Percentiles rank a stretch among this genome's conserved stretches.
Conservation (phyloP, 2,888 invertebrate species). For the Odontocolon sp. region DNA sequence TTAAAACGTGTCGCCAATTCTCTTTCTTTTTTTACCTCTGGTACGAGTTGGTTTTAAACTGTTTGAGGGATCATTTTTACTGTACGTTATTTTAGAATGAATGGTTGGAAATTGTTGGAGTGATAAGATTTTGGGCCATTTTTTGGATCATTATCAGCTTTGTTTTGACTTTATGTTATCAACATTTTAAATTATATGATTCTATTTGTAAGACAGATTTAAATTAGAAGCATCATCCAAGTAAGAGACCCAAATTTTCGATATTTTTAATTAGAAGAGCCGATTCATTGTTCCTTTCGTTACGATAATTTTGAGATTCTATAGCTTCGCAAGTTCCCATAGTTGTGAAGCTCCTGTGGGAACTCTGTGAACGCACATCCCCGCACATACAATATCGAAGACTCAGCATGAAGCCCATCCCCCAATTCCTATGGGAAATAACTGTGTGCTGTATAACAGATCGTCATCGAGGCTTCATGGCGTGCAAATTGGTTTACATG, state of each 20-base stretch:
- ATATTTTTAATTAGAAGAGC: constrained; percentile 42
- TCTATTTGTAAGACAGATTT: too few species aligned
- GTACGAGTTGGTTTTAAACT: too few species aligned
- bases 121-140: too few species aligned
- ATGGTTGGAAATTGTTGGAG: too few species aligned
- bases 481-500: constrained; percentile 80
- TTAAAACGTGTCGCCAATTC: background rate
- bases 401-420: constrained; percentile 31
- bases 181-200: too few species aligned
- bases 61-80: too few species aligned
- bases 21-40: background rate
- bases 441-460: constrained; percentile 69
- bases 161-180: too few species aligned
- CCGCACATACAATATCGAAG: constrained; percentile 48
- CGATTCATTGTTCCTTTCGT: constrained; percentile 43
- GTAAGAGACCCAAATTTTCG: too few species aligned
- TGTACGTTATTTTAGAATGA: too few species aligned
- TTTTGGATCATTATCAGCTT: too few species aligned
- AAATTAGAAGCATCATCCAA: too few species aligned
- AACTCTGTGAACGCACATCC: constrained; percentile 63
- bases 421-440: constrained; percentile 80
- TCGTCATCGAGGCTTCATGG: constrained; percentile 75
- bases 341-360: constrained; percentile 75
- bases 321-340: constrained; percentile 69
- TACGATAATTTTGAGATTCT: constrained; percentile 27